These are phyloP conservation scores for Menura novaehollandiae DNA, from an alignment of 2,113 vertebrate genomes.

Conservation along the genomic window DNA sequence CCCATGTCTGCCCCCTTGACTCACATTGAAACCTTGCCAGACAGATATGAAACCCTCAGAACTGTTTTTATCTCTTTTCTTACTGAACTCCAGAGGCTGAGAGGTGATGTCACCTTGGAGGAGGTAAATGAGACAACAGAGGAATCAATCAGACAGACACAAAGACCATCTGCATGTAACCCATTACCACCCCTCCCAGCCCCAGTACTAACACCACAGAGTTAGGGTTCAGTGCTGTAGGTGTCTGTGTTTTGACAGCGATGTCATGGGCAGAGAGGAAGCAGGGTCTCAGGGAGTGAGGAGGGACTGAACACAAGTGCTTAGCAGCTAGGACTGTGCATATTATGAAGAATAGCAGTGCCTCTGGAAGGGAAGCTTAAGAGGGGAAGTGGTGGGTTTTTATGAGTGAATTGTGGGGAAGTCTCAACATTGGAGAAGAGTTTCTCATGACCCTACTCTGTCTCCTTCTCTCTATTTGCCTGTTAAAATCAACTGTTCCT, in stretches of 20 bases:
- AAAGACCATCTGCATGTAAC: slow-evolving; percentile 58
- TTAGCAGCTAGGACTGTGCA: not conserved
- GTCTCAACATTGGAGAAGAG: not conserved
- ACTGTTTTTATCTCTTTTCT: not conserved
- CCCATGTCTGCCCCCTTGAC: not conserved
- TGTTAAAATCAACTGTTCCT: slow-evolving; percentile 76
- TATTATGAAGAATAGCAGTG: not conserved
- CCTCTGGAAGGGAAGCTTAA: not conserved
- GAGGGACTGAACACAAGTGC: not conserved
- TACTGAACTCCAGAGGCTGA: slow-evolving; percentile 43
- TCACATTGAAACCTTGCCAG: not conserved
- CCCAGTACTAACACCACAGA: slow-evolving; percentile 65
- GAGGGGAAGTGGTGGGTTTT: not conserved
- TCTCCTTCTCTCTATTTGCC: not conserved
- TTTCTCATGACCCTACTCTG: not conserved
- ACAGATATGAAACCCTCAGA: not conserved
- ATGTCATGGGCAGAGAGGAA: not conserved
- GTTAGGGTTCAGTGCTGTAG: slow-evolving; percentile 70
- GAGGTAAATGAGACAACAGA: slow-evolving; percentile 11
- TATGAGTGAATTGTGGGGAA: not conserved
- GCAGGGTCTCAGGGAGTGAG: not conserved
- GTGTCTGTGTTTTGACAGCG: not conserved
- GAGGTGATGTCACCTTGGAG: slow-evolving; percentile 56
- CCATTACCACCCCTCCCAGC: slow-evolving; percentile 64
- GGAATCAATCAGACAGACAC: slow-evolving; percentile 49